Conservation (phyloP, 2,797 vertebrate genomes). For the Erpetoichthys calabaricus region DNA sequence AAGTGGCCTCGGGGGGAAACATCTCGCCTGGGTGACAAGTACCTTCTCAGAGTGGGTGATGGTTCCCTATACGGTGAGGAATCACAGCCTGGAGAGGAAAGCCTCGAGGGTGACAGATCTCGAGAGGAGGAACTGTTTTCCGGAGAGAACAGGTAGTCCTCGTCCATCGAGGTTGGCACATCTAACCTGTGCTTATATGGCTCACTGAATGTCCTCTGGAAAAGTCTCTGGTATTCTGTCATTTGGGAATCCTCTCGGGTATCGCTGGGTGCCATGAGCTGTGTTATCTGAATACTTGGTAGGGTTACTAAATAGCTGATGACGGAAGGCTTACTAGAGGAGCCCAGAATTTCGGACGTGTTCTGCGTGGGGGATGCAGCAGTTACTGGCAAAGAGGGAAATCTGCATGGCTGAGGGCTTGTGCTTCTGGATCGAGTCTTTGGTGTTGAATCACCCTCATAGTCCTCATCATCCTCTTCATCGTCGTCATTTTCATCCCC, state of each 20-base stretch:
- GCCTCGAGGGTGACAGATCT: constrained; percentile 72
- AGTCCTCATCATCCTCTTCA: constrained; percentile 87
- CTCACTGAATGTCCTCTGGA: constrained; percentile 58
- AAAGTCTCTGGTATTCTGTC: constrained; percentile 66
- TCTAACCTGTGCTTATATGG: constrained; percentile 60
- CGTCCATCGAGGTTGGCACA: constrained; percentile 74
- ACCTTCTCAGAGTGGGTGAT: constrained; percentile 71
- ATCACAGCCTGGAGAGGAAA: constrained; percentile 75
- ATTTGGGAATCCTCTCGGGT: constrained; percentile 53
- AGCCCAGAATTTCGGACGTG: constrained; percentile 49
- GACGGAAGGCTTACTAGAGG: constrained; percentile 58
- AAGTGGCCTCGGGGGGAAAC: constrained; percentile 76
- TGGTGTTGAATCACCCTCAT: constrained; percentile 83
- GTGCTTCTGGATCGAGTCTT: constrained; percentile 87
- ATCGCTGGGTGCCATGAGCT: constrained; percentile 59
- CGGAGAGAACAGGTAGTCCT: constrained; percentile 59
- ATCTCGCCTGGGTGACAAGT: constrained; percentile 79
- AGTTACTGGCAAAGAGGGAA: constrained; percentile 65
- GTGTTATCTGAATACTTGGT: constrained; percentile 88
- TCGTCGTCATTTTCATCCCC: constrained; percentile 88
- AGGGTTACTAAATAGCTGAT: constrained; percentile 83
- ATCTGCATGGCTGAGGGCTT: constrained; percentile 75
- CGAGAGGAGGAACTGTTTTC: constrained; percentile 63
- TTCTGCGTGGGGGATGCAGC: constrained; percentile 54
- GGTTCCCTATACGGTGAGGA: constrained; percentile 68